Conservation (phyloP, 1,140 invertebrate genomes). For the Eupristina koningsbergeri region DNA sequence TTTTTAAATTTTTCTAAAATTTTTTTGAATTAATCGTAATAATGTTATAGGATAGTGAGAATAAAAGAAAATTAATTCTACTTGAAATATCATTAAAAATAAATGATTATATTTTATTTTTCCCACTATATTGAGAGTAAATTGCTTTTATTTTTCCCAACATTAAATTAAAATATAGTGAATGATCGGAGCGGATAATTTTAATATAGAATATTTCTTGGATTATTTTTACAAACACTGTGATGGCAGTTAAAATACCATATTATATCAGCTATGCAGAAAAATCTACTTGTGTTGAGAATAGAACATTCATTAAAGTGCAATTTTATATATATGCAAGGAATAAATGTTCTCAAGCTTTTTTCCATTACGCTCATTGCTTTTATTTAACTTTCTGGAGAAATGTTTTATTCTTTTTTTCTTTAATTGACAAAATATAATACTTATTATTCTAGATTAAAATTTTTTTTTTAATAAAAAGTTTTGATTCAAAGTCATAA, state of each 20-base stretch:
- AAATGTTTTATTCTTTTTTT: background rate
- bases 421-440: background rate
- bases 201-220: constrained; percentile 3
- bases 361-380: background rate
- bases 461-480: background rate
- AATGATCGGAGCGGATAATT: constrained; percentile 16
- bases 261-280: background rate
- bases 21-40: too few species aligned
- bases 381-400: background rate
- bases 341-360: background rate
- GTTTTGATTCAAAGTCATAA: background rate
- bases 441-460: background rate
- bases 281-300: background rate
- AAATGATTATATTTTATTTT: background rate
- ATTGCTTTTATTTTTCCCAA: too few species aligned
- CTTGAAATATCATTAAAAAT: too few species aligned
- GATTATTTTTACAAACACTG: background rate
- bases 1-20: too few species aligned
- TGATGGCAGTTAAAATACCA: background rate
- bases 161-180: constrained; percentile 11
- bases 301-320: background rate
- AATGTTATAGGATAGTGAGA: too few species aligned
- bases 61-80: too few species aligned
- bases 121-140: too few species aligned
- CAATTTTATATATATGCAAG: background rate